Evolutionary conservation across 2,888 invertebrate genomes (phyloP), one percentile per base, ranked within the genome.

Genomic region (Erebia epiphron): DNA sequence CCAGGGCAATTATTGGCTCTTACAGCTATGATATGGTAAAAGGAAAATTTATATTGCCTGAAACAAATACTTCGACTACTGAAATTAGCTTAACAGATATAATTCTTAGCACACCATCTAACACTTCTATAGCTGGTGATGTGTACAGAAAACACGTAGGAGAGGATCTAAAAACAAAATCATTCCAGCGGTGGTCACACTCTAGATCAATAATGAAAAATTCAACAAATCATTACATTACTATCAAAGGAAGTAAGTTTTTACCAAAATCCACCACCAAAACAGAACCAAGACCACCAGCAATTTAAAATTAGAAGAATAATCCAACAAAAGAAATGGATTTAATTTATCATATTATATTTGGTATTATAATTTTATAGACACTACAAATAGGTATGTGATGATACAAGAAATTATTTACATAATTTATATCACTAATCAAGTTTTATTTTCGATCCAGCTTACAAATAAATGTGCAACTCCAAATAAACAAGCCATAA

Each of bases 401-500:
- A n/a, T n/a, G n/a, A n/a, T n/a, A 54, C 8, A n/a, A 41, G 14
- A 65, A 35, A 52, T 65, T 57, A 21, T n/a, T 65, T 57, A 21
- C 18, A 16, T n/a, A n/a, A n/a, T 73, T 70, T 41, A 58, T 63
- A 60, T 58, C 2, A 11, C 46, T n/a, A n/a, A 49, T 69, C 60
- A 68, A 60, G 73, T 75, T 70, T 73, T 71, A 72, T 77, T 73
- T 54, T 68, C 67, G 56, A 85, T 72, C 26, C 84, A 69, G 68
- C 83, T 85, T 70, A 75, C 81, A 68, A 81, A 72, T 68, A 89
- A 71, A 77, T 90, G 85, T 21, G 81, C 82, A 35, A 82, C 63
- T 26, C 86, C 90, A 79, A 87, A 88, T 50, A 81, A 21, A 10
- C 87, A 26, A 18, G 89, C 86, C 52, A 90, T 74, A 61, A 87